phyloP scores from a whole-genome alignment of 2,888 invertebrate genomes.

The Pristionchus fissidentatus region DNA sequence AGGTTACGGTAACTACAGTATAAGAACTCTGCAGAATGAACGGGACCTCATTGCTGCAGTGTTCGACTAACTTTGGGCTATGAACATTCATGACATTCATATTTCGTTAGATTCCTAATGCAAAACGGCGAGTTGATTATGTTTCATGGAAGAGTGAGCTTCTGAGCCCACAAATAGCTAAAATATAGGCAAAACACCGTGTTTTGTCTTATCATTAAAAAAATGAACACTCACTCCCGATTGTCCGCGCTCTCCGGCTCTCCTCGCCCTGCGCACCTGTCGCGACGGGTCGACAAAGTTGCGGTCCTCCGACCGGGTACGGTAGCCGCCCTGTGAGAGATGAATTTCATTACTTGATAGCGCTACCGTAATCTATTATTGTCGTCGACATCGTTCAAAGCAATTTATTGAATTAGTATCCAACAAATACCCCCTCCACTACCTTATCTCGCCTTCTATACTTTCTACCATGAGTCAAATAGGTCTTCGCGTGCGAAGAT shows the following conservation, averaged over 20 bases:
- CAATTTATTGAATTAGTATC: not conserved
- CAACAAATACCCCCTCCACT: not conserved
- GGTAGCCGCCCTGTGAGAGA: conserved; percentile 26
- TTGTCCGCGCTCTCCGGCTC: not conserved
- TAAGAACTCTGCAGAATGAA: not conserved
- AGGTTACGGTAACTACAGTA: not conserved
- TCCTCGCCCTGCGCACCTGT: conserved; percentile 31
- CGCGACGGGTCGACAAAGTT: conserved; percentile 41
- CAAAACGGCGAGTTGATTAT: too few relatives aligned
- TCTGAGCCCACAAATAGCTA: too few relatives aligned
- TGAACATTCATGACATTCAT: not conserved
- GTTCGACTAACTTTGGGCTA: too few relatives aligned
- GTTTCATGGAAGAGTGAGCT: too few relatives aligned
- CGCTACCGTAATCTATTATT: not conserved
- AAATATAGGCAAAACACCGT: too few relatives aligned
- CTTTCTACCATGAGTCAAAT: too few relatives aligned
- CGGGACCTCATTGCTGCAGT: not conserved
- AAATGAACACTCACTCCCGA: conserved; percentile 8
- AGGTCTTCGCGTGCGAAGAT: too few relatives aligned
- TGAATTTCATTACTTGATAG: not conserved
- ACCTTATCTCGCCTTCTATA: not conserved
- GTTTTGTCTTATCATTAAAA: not conserved
- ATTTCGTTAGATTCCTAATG: not conserved
- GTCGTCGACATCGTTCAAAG: too few relatives aligned
- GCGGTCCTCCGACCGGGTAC: conserved; percentile 37